These are phyloP conservation scores for Antheraea yamamai DNA, from an alignment of 2,888 invertebrate genomes.

Conservation along the genomic window DNA sequence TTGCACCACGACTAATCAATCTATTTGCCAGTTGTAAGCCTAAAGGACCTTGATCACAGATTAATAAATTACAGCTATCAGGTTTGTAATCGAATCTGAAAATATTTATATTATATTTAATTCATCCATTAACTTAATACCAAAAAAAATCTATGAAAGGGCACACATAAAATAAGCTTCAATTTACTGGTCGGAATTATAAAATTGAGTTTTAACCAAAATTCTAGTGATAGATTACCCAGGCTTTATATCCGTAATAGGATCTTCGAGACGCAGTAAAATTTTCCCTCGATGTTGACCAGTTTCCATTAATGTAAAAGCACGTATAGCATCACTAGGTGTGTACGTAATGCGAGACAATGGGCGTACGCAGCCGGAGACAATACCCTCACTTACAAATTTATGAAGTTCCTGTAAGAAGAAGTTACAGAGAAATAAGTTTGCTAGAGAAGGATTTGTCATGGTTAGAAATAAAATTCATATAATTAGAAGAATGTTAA, in stretches of 20 bases:
- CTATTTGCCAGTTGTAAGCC: slow-evolving; percentile 45
- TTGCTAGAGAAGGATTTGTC: too few relatives aligned
- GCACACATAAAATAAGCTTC: neutral
- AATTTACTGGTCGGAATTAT: neutral
- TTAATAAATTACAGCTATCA: slow-evolving; percentile 32
- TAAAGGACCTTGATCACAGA: slow-evolving; percentile 42
- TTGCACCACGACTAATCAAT: slow-evolving; percentile 50
- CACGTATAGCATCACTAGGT: slow-evolving; percentile 46
- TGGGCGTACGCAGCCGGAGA: slow-evolving; percentile 57
- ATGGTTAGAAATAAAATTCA: too few relatives aligned
- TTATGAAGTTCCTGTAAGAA: slow-evolving; percentile 35
- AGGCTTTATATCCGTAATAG: slow-evolving; percentile 25
- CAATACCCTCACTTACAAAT: slow-evolving; percentile 56
- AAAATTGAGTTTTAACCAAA: neutral
- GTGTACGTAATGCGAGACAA: slow-evolving; percentile 52
- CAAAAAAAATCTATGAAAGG: neutral
- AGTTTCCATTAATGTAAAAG: slow-evolving; percentile 52
- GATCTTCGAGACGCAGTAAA: slow-evolving; percentile 42
- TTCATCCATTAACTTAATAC: neutral
- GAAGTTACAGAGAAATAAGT: too few relatives aligned
- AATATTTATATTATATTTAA: too few relatives aligned
- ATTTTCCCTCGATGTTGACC: slow-evolving; percentile 59
- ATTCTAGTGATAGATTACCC: slow-evolving; percentile 33
- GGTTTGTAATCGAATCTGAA: slow-evolving; percentile 35
- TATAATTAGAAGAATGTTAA: too few relatives aligned